phyloP scores from a whole-genome alignment of 2,797 vertebrate species.

The Acanthurus leucopareius region DNA sequence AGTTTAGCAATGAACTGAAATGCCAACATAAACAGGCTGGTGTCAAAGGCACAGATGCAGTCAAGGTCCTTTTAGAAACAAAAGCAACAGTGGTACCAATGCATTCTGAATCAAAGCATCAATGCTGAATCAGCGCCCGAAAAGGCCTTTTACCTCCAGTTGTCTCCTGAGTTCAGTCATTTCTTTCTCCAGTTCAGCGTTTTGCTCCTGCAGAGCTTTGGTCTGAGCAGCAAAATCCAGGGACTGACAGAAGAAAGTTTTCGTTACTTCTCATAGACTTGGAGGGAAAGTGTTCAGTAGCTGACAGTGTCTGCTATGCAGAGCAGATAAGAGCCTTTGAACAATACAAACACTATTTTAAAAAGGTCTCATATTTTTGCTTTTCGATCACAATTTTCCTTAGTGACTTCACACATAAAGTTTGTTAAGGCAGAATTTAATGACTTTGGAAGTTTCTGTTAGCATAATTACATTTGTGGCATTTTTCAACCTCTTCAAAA shows the following conservation, averaged over 20 bases:
- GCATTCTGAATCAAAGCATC: too few relatives aligned
- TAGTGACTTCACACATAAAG: too few relatives aligned
- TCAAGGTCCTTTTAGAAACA: too few relatives aligned
- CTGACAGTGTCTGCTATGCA: background rate
- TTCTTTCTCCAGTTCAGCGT: constrained; percentile 89
- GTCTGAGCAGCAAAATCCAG: constrained; percentile 86
- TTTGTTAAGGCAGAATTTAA: too few relatives aligned
- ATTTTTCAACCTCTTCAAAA: too few relatives aligned
- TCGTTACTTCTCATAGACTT: constrained; percentile 13
- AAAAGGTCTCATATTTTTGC: too few relatives aligned
- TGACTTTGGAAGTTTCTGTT: too few relatives aligned
- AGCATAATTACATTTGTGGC: too few relatives aligned
- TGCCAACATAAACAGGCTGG: constrained; percentile 22
- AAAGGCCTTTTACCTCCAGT: constrained; percentile 86
- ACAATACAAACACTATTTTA: constrained; percentile 31
- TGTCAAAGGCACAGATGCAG: constrained; percentile 10
- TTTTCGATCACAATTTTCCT: too few relatives aligned
- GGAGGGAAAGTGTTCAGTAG: background rate
- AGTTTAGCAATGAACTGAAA: constrained; percentile 24
- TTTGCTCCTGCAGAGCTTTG: constrained; percentile 91
- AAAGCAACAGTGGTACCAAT: too few relatives aligned
- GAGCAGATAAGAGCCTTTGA: constrained; percentile 45
- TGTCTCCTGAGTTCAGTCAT: constrained; percentile 87
- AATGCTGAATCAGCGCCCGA: too few relatives aligned
- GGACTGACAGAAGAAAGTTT: constrained; percentile 76